phyloP scores from a whole-genome alignment of 1,140 invertebrate species.

The Vanessa tameamea region DNA sequence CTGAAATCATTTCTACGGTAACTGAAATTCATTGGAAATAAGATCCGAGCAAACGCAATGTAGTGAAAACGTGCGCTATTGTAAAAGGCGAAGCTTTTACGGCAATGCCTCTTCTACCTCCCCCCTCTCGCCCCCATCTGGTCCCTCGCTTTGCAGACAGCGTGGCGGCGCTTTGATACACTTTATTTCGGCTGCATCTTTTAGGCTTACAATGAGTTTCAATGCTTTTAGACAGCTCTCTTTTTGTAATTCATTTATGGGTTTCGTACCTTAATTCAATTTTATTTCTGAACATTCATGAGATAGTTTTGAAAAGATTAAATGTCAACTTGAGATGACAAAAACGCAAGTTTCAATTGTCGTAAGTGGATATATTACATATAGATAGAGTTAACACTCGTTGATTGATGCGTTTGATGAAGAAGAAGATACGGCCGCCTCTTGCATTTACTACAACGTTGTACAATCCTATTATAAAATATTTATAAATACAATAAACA shows the following conservation, averaged over 20 bases:
- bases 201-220: constrained; percentile 8
- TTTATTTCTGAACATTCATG: neutral
- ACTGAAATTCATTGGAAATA: constrained; percentile 68
- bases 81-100: constrained; percentile 59
- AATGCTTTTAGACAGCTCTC: constrained; percentile 11
- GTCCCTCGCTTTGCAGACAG: constrained; percentile 42
- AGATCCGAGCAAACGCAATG: constrained; percentile 62
- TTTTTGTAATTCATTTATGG: constrained; percentile 9
- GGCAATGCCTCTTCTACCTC: constrained; percentile 32
- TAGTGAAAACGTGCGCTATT: constrained; percentile 66
- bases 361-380: too few species aligned
- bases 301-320: too few species aligned
- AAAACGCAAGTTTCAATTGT: too few species aligned
- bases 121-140: constrained; percentile 11
- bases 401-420: too few species aligned
- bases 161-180: constrained; percentile 44
- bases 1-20: constrained; percentile 43
- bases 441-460: too few species aligned
- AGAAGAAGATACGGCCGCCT: too few species aligned
- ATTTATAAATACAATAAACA: too few species aligned
- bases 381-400: too few species aligned
- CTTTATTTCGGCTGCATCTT: constrained; percentile 25
- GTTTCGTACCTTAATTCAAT: neutral
- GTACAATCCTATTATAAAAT: too few species aligned
- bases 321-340: too few species aligned